Base-by-base conservation (phyloP, 2,888 invertebrate species). In the Trimorus sp. region DNA sequence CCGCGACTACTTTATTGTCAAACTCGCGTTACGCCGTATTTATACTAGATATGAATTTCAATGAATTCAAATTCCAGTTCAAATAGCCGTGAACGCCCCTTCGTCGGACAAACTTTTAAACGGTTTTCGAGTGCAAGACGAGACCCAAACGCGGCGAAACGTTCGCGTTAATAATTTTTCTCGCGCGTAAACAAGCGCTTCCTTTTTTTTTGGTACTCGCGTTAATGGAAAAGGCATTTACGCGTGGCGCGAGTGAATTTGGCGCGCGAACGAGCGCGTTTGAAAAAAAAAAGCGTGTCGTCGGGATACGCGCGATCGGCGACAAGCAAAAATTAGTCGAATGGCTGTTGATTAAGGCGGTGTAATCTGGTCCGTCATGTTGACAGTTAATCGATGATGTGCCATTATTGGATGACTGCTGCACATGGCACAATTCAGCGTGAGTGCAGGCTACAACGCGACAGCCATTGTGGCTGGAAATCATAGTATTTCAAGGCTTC, bases 371-470 rank as follows among this genome's bases (percentile, higher is more conserved):
- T 15, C n/a, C 45, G 48, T 71, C 71, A 59, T 70, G 56, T 66
- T 71, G 78, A 71, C 78, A 70, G 78, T 71, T 66, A 78, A 78
- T 78, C 78, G 71, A 78, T 78, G 71, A 66, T 53, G 40, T 71
- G 51, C 37, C 71, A 78, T 71, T 78, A 78, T 78, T 78, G 78
- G 71, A 71, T 71, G 66, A 78, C 78, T 78, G 38, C 48, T 66
- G 71, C 66, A 78, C 78, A 65, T 71, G 51, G 60, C 78, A 71
- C 70, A 66, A 71, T 78, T 78, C 66, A 66, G 65, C 40, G 66
- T 56, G 60, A 71, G 78, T 53, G 63, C 36, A 71, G 63, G 38
- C 60, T 66, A 54, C 75, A 40, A 69, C 58, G 69, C 63, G 69
- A 79, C 74, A 74, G 59, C 74, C 73, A 79, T 79, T 79, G 79